These are phyloP conservation scores for Phymorhynchus buccinoides DNA, from an alignment of 1,140 invertebrate genomes.

Conservation along the genomic window DNA sequence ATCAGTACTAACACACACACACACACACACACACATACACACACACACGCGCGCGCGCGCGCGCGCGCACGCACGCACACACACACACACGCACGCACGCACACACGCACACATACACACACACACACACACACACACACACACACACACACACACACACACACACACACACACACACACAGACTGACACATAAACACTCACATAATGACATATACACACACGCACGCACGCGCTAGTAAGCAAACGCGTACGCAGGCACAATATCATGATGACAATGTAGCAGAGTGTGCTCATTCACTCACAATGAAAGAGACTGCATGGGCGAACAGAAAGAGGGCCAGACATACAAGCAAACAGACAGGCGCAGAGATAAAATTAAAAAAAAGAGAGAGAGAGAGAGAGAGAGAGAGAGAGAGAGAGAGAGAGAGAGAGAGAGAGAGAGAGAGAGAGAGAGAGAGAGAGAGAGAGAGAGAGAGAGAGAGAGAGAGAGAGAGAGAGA, in stretches of 20 bases:
- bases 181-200: not conserved
- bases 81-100: not conserved
- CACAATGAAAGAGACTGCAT: too few relatives aligned
- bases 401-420: not conserved
- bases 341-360: not conserved
- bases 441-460: too few relatives aligned
- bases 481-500: too few relatives aligned
- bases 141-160: conserved; percentile 21
- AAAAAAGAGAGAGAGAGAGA: not conserved
- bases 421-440: too few relatives aligned
- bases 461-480: too few relatives aligned
- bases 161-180: not conserved
- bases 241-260: not conserved
- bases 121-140: conserved; percentile 28
- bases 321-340: too few relatives aligned
- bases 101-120: not conserved
- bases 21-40: not conserved
- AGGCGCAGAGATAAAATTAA: not conserved
- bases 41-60: not conserved
- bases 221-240: too few relatives aligned
- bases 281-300: too few relatives aligned
- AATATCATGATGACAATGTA: too few relatives aligned
- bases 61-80: not conserved
- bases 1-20: not conserved
- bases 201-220: not conserved